These are phyloP conservation scores for Hippolais icterina DNA, from an alignment of 2,113 vertebrate species.

Conservation along the genomic window DNA sequence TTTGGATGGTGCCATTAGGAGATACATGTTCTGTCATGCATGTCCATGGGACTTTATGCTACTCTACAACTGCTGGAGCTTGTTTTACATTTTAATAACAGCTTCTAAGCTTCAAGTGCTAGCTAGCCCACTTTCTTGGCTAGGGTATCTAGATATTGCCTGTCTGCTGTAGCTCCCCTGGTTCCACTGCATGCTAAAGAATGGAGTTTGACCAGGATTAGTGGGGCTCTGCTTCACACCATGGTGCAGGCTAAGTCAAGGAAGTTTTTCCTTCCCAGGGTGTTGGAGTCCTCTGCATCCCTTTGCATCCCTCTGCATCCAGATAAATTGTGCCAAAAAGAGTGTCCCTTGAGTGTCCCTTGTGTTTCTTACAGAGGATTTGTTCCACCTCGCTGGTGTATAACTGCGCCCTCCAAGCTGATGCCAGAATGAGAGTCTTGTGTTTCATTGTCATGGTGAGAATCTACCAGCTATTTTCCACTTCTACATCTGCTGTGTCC, in stretches of 20 bases:
- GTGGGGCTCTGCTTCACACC: not conserved
- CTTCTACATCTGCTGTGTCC: not conserved
- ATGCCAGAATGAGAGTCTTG: not conserved
- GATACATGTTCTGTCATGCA: not conserved
- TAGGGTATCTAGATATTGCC: not conserved
- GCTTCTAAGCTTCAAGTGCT: not conserved
- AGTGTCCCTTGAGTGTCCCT: not conserved
- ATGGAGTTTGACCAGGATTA: not conserved
- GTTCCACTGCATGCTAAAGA: not conserved
- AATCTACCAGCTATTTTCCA: not conserved
- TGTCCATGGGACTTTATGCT: not conserved
- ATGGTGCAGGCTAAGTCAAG: not conserved
- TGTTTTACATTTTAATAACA: not conserved
- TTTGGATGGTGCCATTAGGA: not conserved
- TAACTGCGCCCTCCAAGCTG: not conserved
- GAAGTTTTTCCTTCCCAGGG: not conserved
- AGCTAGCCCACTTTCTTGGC: not conserved
- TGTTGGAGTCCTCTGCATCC: not conserved
- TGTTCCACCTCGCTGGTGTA: not conserved
- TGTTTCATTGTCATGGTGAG: not conserved
- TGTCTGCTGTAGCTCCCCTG: not conserved
- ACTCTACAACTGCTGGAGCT: not conserved
- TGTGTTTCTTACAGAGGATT: not conserved
- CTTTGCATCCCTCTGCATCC: not conserved
- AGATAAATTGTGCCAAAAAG: not conserved